Evolutionary conservation across 2,797 vertebrate species (phyloP).

Genomic region (Malacoraja senta): DNA sequence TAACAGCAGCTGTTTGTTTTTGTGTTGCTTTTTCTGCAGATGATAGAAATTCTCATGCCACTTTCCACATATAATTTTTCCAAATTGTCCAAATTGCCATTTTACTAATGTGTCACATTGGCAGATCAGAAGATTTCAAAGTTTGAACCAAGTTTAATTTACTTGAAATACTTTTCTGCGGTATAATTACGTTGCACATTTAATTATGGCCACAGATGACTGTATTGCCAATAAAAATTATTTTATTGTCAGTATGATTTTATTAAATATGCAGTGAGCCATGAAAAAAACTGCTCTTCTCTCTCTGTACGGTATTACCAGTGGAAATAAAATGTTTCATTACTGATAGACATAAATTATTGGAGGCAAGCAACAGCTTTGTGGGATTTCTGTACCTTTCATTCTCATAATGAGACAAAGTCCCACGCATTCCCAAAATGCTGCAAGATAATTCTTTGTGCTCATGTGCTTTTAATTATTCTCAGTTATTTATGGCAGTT

Average conservation of each 20-base stretch:
- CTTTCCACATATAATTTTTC: no score
- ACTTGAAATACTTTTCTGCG: background rate
- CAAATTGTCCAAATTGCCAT: background rate
- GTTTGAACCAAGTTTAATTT: background rate
- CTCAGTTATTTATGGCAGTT: background rate
- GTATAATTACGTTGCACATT: background rate
- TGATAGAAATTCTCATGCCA: background rate
- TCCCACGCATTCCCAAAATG: background rate
- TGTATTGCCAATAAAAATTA: background rate
- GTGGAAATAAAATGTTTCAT: slow-evolving; percentile 15
- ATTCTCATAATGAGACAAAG: slow-evolving; percentile 12
- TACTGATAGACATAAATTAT: slow-evolving; percentile 25
- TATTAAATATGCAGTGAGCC: slow-evolving; percentile 25
- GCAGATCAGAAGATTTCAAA: background rate
- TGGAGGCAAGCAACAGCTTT: background rate
- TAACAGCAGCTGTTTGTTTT: background rate
- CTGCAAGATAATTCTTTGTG: background rate
- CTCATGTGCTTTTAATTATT: background rate
- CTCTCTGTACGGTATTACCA: background rate
- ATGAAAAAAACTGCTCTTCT: background rate
- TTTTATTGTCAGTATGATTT: background rate
- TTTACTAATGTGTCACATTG: background rate
- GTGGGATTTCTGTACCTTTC: background rate
- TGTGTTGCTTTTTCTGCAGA: background rate
- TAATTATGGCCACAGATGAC: background rate